Conservation (phyloP, 2,888 invertebrate genomes). For the Heliconius aoede region DNA sequence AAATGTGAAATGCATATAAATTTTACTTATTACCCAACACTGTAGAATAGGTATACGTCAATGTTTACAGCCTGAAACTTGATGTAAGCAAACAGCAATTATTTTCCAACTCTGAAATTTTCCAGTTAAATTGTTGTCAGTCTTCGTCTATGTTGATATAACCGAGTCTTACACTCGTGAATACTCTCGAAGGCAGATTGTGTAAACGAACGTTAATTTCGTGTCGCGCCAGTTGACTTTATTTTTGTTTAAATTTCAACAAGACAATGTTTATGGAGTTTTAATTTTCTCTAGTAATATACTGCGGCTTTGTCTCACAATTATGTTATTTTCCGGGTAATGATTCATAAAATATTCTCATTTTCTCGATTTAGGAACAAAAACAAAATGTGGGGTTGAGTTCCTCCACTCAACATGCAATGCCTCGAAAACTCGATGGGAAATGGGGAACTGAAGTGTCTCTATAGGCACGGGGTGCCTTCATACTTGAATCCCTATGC, state of each 20-base stretch:
- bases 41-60: background rate
- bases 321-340: too few relatives aligned
- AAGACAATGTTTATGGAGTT: background rate
- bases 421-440: background rate
- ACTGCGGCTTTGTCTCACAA: too few relatives aligned
- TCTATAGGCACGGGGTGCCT: background rate
- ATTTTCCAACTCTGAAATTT: conserved; percentile 40
- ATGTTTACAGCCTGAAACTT: conserved; percentile 14
- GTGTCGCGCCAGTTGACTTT: conserved; percentile 10
- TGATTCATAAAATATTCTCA: too few relatives aligned
- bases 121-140: conserved; percentile 40
- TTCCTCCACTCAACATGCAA: background rate
- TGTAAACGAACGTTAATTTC: conserved; percentile 26
- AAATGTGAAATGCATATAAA: background rate
- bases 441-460: background rate
- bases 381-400: too few relatives aligned
- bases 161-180: conserved; percentile 27
- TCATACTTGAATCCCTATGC: too few relatives aligned
- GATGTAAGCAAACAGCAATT: conserved; percentile 35
- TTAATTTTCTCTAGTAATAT: background rate
- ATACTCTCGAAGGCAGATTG: conserved; percentile 16
- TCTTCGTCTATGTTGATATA: conserved; percentile 38
- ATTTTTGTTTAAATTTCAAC: conserved; percentile 3
- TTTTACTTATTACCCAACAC: background rate
- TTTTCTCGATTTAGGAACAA: too few relatives aligned